These are phyloP conservation scores for Miichthys miiuy DNA, from an alignment of 2,797 vertebrate genomes.

Conservation along the genomic window DNA sequence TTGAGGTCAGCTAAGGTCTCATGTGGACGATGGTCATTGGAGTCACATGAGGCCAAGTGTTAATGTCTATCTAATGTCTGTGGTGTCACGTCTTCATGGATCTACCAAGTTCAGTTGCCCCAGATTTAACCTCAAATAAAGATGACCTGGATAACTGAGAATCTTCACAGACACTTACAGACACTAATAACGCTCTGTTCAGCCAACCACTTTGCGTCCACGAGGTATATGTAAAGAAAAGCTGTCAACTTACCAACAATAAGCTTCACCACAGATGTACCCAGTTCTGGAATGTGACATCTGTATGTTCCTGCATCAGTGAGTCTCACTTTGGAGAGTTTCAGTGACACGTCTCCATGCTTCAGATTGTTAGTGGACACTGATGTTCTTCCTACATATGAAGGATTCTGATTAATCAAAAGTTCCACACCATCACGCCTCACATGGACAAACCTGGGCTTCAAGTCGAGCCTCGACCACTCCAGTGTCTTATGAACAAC, in stretches of 20 bases:
- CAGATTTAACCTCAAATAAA: too few relatives aligned
- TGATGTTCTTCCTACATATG: not conserved
- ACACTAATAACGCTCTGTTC: too few relatives aligned
- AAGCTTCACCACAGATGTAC: not conserved
- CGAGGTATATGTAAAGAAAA: too few relatives aligned
- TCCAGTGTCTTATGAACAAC: constrained; percentile 23
- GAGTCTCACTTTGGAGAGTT: not conserved
- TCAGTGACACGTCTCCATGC: constrained; percentile 3
- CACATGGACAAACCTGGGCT: constrained; percentile 21
- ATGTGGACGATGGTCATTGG: too few relatives aligned
- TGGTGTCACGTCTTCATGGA: too few relatives aligned
- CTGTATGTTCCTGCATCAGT: constrained; percentile 55
- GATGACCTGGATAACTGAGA: too few relatives aligned
- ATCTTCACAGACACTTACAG: too few relatives aligned
- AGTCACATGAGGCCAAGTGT: too few relatives aligned
- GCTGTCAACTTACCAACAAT: constrained; percentile 11
- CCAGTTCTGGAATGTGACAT: constrained; percentile 42
- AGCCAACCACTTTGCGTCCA: too few relatives aligned
- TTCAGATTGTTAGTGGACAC: not conserved
- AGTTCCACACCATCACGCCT: not conserved
- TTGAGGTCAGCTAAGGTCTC: too few relatives aligned
- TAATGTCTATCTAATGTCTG: too few relatives aligned
- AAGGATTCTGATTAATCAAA: not conserved
- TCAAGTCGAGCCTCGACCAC: constrained; percentile 37
- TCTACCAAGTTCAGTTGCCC: too few relatives aligned